Evolutionary conservation across 2,888 invertebrate species (phyloP).

Genomic region (Homarus gammarus): DNA sequence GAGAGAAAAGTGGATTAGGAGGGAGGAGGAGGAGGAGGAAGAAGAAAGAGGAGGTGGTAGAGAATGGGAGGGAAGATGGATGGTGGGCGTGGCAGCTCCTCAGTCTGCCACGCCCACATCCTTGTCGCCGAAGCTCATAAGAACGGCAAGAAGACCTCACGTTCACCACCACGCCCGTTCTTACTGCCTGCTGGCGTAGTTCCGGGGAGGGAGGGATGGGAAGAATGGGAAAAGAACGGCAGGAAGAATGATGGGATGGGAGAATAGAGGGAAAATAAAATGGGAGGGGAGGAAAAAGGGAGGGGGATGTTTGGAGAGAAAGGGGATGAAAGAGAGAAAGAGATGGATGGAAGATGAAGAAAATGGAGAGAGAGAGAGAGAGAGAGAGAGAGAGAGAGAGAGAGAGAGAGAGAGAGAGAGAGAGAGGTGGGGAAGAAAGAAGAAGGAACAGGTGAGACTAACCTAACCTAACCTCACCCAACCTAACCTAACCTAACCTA

Average conservation of each 20-base stretch:
- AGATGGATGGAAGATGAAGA: not conserved
- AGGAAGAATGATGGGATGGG: too few species aligned
- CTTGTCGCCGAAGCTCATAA: not conserved
- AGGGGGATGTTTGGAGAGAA: not conserved
- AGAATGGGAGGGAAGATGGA: not conserved
- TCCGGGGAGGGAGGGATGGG: too few species aligned
- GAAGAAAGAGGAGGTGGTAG: not conserved
- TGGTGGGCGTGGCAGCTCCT: not conserved
- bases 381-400: not conserved
- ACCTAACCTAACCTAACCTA: too few species aligned
- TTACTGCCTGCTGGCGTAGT: not conserved
- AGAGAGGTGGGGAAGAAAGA: not conserved
- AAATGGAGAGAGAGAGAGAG: not conserved
- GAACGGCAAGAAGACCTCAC: not conserved
- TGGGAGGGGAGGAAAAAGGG: not conserved
- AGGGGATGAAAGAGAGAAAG: not conserved
- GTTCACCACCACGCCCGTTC: not conserved
- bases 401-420: not conserved
- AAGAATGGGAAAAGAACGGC: not conserved
- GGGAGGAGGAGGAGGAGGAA: not conserved
- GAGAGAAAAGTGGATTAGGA: not conserved
- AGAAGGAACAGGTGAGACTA: too few species aligned
- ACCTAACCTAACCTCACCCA: too few species aligned
- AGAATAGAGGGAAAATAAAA: not conserved
- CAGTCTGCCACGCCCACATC: slow-evolving; percentile 3